A percentile compares a stretch with the other conserved stretches of the same genome.
Conservation (phyloP, 2,797 vertebrate genomes). For the Atherinosoma microstoma region DNA sequence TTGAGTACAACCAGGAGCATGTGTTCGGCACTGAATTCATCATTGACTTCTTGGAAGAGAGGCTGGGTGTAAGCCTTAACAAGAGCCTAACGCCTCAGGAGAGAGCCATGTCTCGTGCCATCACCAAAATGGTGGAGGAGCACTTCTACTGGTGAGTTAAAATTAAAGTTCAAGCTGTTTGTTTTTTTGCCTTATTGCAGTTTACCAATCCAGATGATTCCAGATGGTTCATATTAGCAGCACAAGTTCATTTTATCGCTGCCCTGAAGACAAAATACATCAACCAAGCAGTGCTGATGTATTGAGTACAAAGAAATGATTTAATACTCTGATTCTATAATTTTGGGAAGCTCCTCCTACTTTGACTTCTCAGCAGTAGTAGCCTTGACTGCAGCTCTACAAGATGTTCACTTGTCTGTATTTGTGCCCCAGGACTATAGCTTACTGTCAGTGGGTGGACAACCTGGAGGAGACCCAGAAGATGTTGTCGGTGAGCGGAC, state of each 20-base stretch:
- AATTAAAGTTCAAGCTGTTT: background rate
- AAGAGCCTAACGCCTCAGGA: conserved; percentile 91
- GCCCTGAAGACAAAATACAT: background rate
- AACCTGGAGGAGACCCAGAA: conserved; percentile 96
- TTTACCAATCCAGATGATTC: background rate
- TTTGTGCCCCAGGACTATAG: conserved; percentile 88
- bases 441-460: conserved; percentile 99
- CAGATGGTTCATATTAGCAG: too few relatives aligned
- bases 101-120: conserved; percentile 91
- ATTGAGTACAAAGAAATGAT: background rate
- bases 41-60: conserved; percentile 97
- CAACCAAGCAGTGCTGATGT: background rate
- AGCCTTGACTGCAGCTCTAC: background rate
- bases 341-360: background rate
- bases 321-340: background rate
- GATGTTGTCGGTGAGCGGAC: conserved; percentile 94
- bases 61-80: conserved; percentile 93
- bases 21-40: conserved; percentile 96
- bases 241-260: background rate
- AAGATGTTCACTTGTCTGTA: background rate
- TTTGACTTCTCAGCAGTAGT: background rate
- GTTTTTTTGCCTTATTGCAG: background rate
- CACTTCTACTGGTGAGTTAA: conserved; percentile 96
- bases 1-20: conserved; percentile 95
- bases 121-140: conserved; percentile 98